A percentile compares a stretch with the other conserved stretches of the same genome.
phyloP scores from a whole-genome alignment of 2,888 invertebrate species.

The Eristalis intricaria region DNA sequence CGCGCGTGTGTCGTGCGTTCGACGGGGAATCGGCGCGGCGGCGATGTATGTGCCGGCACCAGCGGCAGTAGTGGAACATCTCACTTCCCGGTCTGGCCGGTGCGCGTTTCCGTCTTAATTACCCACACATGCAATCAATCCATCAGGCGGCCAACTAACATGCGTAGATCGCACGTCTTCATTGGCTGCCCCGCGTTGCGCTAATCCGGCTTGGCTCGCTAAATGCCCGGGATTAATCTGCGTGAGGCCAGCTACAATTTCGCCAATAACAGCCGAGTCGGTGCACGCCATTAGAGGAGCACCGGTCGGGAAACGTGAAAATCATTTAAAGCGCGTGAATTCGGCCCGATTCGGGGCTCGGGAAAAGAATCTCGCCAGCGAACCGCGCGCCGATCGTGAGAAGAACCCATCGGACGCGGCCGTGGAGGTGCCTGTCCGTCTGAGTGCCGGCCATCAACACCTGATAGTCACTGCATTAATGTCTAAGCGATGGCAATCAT shows the following conservation, averaged over 20 bases:
- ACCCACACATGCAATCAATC: conserved; percentile 62
- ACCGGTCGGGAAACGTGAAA: not conserved
- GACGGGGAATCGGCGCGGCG: no score
- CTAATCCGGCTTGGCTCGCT: conserved; percentile 10
- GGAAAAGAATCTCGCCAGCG: conserved; percentile 29
- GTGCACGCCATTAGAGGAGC: not conserved
- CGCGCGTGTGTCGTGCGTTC: conserved; percentile 13
- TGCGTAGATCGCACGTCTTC: conserved; percentile 66
- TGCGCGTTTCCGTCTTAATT: conserved; percentile 58
- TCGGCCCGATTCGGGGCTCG: conserved; percentile 1
- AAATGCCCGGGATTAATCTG: conserved; percentile 59
- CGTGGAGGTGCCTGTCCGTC: not conserved
- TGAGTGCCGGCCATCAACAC: conserved; percentile 78
- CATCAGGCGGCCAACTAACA: conserved; percentile 55
- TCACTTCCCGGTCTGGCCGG: conserved; percentile 18
- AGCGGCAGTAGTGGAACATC: not conserved
- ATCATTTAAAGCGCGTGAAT: conserved; percentile 20
- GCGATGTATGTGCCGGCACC: conserved; percentile 1
- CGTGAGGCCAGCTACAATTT: conserved; percentile 55
- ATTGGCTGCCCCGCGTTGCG: conserved; percentile 8
- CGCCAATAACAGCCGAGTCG: conserved; percentile 3
- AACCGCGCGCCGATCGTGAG: conserved; percentile 53
- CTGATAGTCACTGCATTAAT: conserved; percentile 78
- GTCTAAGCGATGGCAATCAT: conserved; percentile 74
- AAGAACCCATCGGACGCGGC: conserved; percentile 38